phyloP scores from a whole-genome alignment of 1,140 invertebrate species.

The Drosophila suzukii region DNA sequence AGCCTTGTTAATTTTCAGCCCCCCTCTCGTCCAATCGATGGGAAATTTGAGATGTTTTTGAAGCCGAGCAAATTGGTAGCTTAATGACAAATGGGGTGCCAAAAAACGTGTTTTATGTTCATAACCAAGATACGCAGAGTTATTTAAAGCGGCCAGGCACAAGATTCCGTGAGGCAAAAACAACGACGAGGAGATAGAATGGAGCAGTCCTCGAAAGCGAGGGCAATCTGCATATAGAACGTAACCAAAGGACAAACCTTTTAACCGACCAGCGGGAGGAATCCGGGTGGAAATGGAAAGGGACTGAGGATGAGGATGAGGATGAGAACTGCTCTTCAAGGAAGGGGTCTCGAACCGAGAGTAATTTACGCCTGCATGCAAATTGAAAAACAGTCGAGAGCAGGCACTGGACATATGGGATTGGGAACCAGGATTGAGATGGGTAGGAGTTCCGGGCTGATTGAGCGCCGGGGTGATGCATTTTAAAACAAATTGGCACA shows the following conservation, averaged over 20 bases:
- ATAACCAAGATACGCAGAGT: slow-evolving; percentile 44
- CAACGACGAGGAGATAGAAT: slow-evolving; percentile 6
- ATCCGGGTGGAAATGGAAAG: slow-evolving; percentile 8
- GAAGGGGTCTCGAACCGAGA: slow-evolving; percentile 36
- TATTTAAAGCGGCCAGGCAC: slow-evolving; percentile 48
- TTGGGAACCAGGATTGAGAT: slow-evolving; percentile 3
- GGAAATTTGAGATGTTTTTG: slow-evolving; percentile 58
- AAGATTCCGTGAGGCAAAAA: slow-evolving; percentile 23
- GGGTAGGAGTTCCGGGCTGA: slow-evolving; percentile 32
- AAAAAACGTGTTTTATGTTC: slow-evolving; percentile 54
- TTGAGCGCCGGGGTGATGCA: slow-evolving; percentile 71
- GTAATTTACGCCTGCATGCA: slow-evolving; percentile 79
- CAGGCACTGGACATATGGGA: slow-evolving; percentile 44
- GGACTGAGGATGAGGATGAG: too few relatives aligned
- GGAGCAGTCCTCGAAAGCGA: slow-evolving; percentile 9
- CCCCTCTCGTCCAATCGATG: neutral
- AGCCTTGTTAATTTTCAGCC: slow-evolving; percentile 15
- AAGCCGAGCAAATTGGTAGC: slow-evolving; percentile 62
- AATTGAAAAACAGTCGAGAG: slow-evolving; percentile 77
- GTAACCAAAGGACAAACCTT: slow-evolving; percentile 69
- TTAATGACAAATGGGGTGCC: slow-evolving; percentile 78
- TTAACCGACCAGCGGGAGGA: slow-evolving; percentile 44
- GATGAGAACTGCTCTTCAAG: slow-evolving; percentile 1
- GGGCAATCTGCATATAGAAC: slow-evolving; percentile 72
- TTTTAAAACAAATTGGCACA: slow-evolving; percentile 83